Base-by-base conservation (phyloP, 2,113 vertebrate genomes). In the Seriola aureovittata region DNA sequence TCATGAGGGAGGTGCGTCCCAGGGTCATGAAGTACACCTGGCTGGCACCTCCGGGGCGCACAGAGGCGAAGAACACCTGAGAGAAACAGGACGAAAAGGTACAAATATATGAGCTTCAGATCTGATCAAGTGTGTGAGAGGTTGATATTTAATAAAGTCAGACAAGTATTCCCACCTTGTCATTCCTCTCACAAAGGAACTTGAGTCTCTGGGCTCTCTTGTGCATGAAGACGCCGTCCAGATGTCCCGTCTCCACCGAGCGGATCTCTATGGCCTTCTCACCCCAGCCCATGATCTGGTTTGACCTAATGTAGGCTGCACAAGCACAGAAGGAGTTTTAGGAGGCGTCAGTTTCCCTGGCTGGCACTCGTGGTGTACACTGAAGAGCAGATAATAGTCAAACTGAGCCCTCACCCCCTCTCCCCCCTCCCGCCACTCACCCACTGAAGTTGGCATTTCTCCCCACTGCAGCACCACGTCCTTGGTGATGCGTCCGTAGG, bases 391-490 rank as follows among this genome's bases (percentile, higher is more conserved):
- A 16, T 5, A 48, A 48, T 5, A 48, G 44, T 16, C 44, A 48
- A 12, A 48, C 12, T 16, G 44, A 48, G 44, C 14, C 44, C 16
- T 5, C 44, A 3, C 16, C 13, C 29, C 29, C 29, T 29, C 14
- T 44, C 11, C 12, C 13, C 5, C 32, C 6, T 19, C 34, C 13
- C 29, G 2, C 29, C 2, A 29, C 93, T 80, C 25, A 94, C 93
- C 92, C 90, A 94, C 94, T 80, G 95, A 95, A 75, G 94, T 95
- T 8, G 95, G 95, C 95, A 95, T 95, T 68, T 95, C 95, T 17
- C 95, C 95, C 95, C 95, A 95, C 91, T 95, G 95, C 88, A 95
- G 90, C 87, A 95, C 95, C 92, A 95, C 95, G 9, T 95, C 95
- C 75, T 95, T 95, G 85, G 94, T 95, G 90, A 95, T 95, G 82